phyloP scores from a whole-genome alignment of 2,113 vertebrate species.

The Tricholaema leucomelas region DNA sequence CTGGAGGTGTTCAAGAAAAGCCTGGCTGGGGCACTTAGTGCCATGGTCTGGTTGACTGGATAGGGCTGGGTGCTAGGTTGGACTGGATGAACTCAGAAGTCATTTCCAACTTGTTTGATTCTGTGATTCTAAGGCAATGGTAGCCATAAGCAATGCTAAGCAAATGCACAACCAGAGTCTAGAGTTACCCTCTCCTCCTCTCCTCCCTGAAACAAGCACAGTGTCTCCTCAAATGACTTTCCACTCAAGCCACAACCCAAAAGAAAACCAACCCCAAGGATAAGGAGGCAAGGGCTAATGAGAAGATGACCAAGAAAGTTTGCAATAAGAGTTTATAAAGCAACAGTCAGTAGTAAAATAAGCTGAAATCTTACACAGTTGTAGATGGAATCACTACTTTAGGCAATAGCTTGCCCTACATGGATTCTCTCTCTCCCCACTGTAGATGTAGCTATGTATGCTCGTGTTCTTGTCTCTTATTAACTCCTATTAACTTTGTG shows the following conservation, averaged over 20 bases:
- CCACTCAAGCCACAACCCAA: neutral
- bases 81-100: too few relatives aligned
- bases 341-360: neutral
- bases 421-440: neutral
- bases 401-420: neutral
- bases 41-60: too few relatives aligned
- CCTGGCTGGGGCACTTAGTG: too few relatives aligned
- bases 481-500: conserved; percentile 27
- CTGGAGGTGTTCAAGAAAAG: too few relatives aligned
- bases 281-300: neutral
- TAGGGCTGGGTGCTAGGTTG: too few relatives aligned
- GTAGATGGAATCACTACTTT: neutral
- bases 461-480: neutral
- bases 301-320: neutral
- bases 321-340: neutral
- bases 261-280: too few relatives aligned
- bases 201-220: neutral
- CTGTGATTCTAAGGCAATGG: too few relatives aligned
- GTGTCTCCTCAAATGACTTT: neutral
- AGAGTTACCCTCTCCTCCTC: neutral
- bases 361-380: neutral
- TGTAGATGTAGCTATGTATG: neutral
- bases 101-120: too few relatives aligned
- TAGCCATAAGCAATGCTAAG: neutral
- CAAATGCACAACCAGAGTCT: neutral